These are phyloP conservation scores for Eupithecia exiguata DNA, from an alignment of 2,888 invertebrate species.

Conservation along the genomic window DNA sequence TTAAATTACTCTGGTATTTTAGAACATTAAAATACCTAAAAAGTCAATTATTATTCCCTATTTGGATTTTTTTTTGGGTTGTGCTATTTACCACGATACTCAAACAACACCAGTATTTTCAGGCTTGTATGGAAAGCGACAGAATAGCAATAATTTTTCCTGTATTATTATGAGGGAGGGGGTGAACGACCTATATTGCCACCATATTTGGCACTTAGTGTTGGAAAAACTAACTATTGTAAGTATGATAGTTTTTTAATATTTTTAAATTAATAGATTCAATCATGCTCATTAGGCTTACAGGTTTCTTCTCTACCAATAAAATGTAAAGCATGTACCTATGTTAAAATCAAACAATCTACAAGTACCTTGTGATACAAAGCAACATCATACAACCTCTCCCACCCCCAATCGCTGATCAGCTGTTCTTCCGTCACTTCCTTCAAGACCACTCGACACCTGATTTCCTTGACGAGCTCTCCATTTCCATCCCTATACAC, in stretches of 20 bases:
- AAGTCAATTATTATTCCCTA: too few species aligned
- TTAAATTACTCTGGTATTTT: too few species aligned
- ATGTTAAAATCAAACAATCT: neutral
- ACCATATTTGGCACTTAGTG: too few species aligned
- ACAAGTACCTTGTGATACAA: constrained; percentile 74
- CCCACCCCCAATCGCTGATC: constrained; percentile 84
- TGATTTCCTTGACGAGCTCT: constrained; percentile 63
- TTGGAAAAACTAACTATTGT: neutral
- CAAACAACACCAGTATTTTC: too few species aligned
- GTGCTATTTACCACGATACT: too few species aligned
- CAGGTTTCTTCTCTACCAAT: neutral
- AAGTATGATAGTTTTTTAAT: neutral
- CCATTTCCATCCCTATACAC: constrained; percentile 63
- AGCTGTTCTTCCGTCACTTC: constrained; percentile 76
- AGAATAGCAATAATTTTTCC: too few species aligned
- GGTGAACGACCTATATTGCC: too few species aligned
- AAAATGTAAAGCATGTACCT: neutral
- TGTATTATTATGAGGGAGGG: too few species aligned
- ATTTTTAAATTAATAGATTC: neutral
- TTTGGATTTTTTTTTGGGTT: too few species aligned
- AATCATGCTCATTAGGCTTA: neutral
- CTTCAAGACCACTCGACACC: constrained; percentile 70
- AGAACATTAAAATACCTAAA: too few species aligned
- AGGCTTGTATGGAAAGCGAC: too few species aligned
- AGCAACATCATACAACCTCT: constrained; percentile 79